Evolutionary conservation across 64 coral and sea anemone genomes (phyloP), one percentile per base, ranked within the genome.

Genomic region (Anthopleura sola): DNA sequence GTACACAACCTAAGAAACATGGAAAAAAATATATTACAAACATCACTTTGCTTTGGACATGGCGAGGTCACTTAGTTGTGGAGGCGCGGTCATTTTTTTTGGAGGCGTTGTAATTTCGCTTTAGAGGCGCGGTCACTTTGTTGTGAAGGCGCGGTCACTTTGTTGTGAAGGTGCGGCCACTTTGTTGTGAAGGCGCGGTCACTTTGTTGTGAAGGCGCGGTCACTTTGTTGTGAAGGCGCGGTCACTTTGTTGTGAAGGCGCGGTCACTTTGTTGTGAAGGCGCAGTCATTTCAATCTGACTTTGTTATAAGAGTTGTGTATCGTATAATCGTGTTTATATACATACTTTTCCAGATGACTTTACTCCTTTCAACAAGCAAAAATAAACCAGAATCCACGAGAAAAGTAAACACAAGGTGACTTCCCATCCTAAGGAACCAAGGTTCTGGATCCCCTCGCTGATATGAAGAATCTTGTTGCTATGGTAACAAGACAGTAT

Each of bases 301-400:
- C 17, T 58, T 58, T 21, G 6, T 21, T 62, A 20, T 13, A 17
- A 17, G 50, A 53, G 1, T 13, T 13, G 14, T 2, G 0, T 53
- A 12, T n/a, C 16, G 50, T 12, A 53, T 15, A 53, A 53, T 13
- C 1, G 16, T 53, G 1, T 15, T 53, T 9, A 53, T 53, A 14
- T 0, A 57, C 44, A 39, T 53, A 91, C 89, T 15, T 91, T 91
- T 9, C 89, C 83, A 28, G 89, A 91, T 23, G 83, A 86, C 40
- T 86, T 86, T 37, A 91, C 84, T 62, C 89, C 83, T 37, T 91
- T 91, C 62, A 85, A 46, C 5, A 86, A 21, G 55, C 89, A 91
- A 44, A 85, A 75, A 48, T 78, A 91, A 21, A 91, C 74, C 38
- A 75, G 36, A 1, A 60, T 60, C 89, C 89, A 91, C 11, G 89